Evolutionary conservation across 1,140 invertebrate species (phyloP), one percentile per base, ranked within the genome.

Genomic region (Bactericera cockerelli): DNA sequence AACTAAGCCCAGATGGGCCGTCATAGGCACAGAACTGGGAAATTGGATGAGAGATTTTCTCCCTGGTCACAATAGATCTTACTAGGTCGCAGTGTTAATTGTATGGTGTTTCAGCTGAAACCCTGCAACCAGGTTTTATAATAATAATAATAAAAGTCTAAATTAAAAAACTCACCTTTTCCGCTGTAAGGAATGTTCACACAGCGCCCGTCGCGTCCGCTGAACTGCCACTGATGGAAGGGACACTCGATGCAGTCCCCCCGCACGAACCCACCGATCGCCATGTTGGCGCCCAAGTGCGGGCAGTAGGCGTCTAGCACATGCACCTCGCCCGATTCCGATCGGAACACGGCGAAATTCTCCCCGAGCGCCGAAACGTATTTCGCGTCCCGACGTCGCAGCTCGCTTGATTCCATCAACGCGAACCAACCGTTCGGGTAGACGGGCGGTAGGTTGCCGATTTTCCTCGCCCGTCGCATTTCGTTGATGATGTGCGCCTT

Each of bases 341-440:
- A 74, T 25, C 84, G 74, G 68, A 87, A 91, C 0, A 93, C 79
- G 2, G 83, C 86, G 55, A 93, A 79, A 63, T 89, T 81, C 66
- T 87, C 75, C 33, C 86, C 83, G 14, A 91, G 70, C 26, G 81
- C 79, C 31, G 81, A 74, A 1, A 89, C 76, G 61, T 81, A 75
- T 58, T 76, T 74, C 0, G 84, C 80, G 61, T 81, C 70, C 28
- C 79, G 78, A 1, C 68, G 68, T 26, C 72, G 75, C 2, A 95
- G 61, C 21, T 81, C 73, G 21, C 70, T 72, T 4, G 82, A 84
- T 69, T 93, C 88, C 0, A 81, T 69, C 1, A 93, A 65, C 0
- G 77, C 81, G 68, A 87, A 92, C 90, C 90, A 94, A 11, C 90
- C 90, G 65, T 95, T 93, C 0, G 90, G 90, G 72, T 81, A 93